Base-by-base conservation (phyloP, 2,888 invertebrate species). In the Eupithecia pulchellata region DNA sequence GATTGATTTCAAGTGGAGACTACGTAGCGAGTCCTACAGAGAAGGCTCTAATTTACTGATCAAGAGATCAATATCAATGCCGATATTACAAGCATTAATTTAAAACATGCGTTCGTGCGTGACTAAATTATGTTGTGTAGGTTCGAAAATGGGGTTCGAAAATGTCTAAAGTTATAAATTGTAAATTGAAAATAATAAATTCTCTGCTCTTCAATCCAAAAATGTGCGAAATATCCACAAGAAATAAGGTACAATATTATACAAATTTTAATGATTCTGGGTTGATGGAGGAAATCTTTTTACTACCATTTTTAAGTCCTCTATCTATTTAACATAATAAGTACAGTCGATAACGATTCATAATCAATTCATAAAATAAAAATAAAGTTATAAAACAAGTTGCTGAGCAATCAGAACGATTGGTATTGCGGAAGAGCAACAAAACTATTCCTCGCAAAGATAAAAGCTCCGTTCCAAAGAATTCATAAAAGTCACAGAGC, bases 1-100 rank as follows among this genome's bases (percentile, higher is more conserved):
- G 78, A 78, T 78, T 78, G 78, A 78, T 78, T 74, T 71, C 70
- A 63, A 72, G 74, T 71, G 72, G 61, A 47, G 66, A 65, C 65
- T 52, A 67, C 62, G 47, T 5, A 0, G 9, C n/a, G 30, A 30
- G 30, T n/a, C 47, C n/a, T n/a, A n/a, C n/a, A n/a, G n/a, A n/a
- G n/a, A n/a, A n/a, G n/a, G n/a, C n/a, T n/a, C n/a, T n/a, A n/a
- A n/a, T n/a, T n/a, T n/a, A n/a, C n/a, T n/a, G n/a, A n/a, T n/a
- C n/a, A n/a, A n/a, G n/a, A n/a, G n/a, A n/a, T n/a, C n/a, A n/a
- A n/a, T n/a, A n/a, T n/a, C n/a, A n/a, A n/a, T n/a, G n/a, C n/a
- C n/a, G n/a, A n/a, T n/a, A n/a, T n/a, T n/a, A n/a, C n/a, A n/a
- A n/a, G n/a, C n/a, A n/a, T n/a, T n/a, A n/a, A n/a, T n/a, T n/a